These are phyloP conservation scores for Mormyrus proboscirostris DNA, from an alignment of 2,797 vertebrate genomes.

Conservation along the genomic window DNA sequence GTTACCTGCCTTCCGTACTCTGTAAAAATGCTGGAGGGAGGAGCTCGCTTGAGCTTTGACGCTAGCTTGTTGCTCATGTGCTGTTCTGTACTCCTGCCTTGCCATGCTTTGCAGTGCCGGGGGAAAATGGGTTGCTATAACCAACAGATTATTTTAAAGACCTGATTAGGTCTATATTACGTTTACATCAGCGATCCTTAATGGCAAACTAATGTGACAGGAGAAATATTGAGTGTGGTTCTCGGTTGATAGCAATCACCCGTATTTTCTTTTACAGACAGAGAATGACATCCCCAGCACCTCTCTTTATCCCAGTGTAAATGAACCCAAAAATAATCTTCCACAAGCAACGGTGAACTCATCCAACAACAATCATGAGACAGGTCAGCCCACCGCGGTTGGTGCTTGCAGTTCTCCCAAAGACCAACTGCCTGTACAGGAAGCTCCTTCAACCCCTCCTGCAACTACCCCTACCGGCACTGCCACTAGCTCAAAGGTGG, in stretches of 20 bases:
- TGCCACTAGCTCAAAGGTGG: slow-evolving; percentile 64
- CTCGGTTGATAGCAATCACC: neutral
- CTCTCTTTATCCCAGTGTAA: slow-evolving; percentile 71
- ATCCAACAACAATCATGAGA: neutral
- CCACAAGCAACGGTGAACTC: fast-evolving
- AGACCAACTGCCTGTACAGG: neutral
- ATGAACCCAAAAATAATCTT: slow-evolving; percentile 52
- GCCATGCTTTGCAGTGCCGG: neutral
- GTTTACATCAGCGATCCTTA: neutral
- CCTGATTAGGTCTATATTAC: neutral
- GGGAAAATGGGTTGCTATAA: neutral
- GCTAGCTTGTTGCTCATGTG: neutral
- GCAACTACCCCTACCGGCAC: slow-evolving; percentile 48
- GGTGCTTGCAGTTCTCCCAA: neutral
- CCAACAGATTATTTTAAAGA: neutral
- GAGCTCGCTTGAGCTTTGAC: neutral
- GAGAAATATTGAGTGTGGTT: neutral
- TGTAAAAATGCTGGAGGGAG: neutral
- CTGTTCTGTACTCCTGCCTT: neutral
- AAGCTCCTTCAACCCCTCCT: slow-evolving; percentile 54
- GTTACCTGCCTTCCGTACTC: neutral
- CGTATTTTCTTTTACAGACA: slow-evolving; percentile 32
- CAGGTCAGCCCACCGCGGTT: neutral
- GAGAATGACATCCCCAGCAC: slow-evolving; percentile 27
- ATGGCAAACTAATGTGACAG: neutral